Conservation (phyloP, 2,888 invertebrate genomes). For the Conomelus anceps region DNA sequence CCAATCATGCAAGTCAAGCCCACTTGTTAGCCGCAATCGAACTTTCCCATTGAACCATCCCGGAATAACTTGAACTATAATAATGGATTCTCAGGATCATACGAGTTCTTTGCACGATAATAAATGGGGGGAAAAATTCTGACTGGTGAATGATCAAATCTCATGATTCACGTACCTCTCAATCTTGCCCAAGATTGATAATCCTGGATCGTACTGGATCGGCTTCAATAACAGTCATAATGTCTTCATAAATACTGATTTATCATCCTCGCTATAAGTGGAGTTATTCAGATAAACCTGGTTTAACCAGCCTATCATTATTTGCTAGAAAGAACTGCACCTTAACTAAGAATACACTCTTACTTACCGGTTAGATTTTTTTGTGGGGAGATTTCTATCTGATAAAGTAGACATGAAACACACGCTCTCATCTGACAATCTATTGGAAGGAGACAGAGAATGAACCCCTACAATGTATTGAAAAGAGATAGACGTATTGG, state of each 20-base stretch:
- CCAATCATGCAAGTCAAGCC: not conserved
- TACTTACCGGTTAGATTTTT: not conserved
- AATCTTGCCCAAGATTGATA: not conserved
- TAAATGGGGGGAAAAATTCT: not conserved
- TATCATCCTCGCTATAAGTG: not conserved
- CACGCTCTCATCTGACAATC: not conserved
- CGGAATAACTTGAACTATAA: not conserved
- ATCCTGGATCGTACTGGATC: not conserved
- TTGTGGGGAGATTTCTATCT: not conserved
- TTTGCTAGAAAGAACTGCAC: not conserved
- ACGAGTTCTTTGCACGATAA: not conserved
- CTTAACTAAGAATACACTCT: not conserved
- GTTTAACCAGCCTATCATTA: not conserved
- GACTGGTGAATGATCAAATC: not conserved
- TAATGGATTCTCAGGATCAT: not conserved
- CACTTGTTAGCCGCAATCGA: not conserved
- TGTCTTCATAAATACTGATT: not conserved
- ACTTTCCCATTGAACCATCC: not conserved
- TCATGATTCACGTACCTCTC: no score
- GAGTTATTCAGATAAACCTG: not conserved
- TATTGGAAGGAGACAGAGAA: not conserved
- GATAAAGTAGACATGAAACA: not conserved
- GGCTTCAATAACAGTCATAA: not conserved
- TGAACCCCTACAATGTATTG: not conserved
- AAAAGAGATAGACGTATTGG: not conserved